Evolutionary conservation across 2,888 invertebrate species (phyloP).

Genomic region (Rhaphigaster nebulosa): DNA sequence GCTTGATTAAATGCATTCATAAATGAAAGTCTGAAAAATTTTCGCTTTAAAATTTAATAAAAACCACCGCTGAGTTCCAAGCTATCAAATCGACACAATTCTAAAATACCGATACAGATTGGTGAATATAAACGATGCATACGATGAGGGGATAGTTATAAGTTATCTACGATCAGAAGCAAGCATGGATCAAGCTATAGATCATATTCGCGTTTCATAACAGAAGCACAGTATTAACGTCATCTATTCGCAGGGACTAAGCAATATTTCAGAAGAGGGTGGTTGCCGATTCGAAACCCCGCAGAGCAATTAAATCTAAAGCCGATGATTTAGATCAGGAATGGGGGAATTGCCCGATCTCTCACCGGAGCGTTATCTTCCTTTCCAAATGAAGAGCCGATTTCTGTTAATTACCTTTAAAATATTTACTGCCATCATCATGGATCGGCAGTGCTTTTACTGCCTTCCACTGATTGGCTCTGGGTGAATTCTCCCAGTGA

Average conservation of each 20-base stretch:
- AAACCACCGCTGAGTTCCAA: neutral
- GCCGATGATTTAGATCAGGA: slow-evolving; percentile 18
- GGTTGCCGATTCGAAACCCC: neutral
- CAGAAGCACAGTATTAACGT: neutral
- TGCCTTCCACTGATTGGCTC: neutral
- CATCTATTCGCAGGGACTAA: neutral
- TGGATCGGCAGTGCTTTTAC: neutral
- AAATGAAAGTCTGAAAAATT: too few species aligned
- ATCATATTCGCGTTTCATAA: neutral
- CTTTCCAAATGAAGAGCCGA: slow-evolving; percentile 23
- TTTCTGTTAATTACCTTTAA: slow-evolving; percentile 32
- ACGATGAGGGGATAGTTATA: neutral
- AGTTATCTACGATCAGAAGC: neutral
- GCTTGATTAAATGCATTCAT: too few species aligned
- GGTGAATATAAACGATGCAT: neutral
- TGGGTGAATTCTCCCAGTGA: neutral
- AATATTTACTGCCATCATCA: neutral
- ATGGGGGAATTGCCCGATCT: too few species aligned
- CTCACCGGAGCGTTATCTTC: neutral
- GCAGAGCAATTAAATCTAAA: slow-evolving; percentile 13
- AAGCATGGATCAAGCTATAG: neutral
- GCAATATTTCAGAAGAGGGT: slow-evolving; percentile 7
- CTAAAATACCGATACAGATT: neutral
- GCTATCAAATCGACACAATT: neutral
- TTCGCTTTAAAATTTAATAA: too few species aligned